These are phyloP conservation scores for Rhysida immarginata DNA, from an alignment of 1,140 invertebrate genomes.

Conservation along the genomic window DNA sequence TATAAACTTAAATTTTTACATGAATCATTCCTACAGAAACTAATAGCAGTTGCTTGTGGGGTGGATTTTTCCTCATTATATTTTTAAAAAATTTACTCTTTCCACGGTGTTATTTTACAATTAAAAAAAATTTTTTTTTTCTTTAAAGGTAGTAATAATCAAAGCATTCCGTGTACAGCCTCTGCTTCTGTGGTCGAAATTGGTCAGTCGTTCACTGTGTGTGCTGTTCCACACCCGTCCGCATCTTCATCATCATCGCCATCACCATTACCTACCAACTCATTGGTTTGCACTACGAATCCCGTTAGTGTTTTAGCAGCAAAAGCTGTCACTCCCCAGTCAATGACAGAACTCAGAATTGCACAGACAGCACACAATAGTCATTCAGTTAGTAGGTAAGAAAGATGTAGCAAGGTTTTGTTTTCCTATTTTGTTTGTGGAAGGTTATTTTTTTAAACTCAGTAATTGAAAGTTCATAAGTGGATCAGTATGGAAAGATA, in stretches of 20 bases:
- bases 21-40: too few species aligned
- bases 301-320: slow-evolving; percentile 5
- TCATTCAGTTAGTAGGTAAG: slow-evolving; percentile 5
- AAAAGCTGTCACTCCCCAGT: slow-evolving; percentile 4
- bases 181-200: not conserved
- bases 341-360: not conserved
- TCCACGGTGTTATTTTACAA: too few species aligned
- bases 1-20: too few species aligned
- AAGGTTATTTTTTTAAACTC: too few species aligned
- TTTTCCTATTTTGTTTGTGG: too few species aligned
- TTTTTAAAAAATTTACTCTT: too few species aligned
- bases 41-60: too few species aligned
- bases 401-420: too few species aligned
- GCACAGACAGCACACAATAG: slow-evolving; percentile 6
- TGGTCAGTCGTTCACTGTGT: not conserved
- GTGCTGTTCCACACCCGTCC: not conserved
- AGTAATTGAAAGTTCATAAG: too few species aligned
- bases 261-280: not conserved
- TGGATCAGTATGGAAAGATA: too few species aligned
- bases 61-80: too few species aligned
- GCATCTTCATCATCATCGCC: not conserved
- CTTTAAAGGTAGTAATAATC: not conserved
- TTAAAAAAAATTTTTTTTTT: not conserved
- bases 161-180: not conserved
- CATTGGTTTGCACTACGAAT: not conserved